These are phyloP conservation scores for Leucophenga maculata DNA, from an alignment of 2,888 invertebrate genomes.

Conservation along the genomic window DNA sequence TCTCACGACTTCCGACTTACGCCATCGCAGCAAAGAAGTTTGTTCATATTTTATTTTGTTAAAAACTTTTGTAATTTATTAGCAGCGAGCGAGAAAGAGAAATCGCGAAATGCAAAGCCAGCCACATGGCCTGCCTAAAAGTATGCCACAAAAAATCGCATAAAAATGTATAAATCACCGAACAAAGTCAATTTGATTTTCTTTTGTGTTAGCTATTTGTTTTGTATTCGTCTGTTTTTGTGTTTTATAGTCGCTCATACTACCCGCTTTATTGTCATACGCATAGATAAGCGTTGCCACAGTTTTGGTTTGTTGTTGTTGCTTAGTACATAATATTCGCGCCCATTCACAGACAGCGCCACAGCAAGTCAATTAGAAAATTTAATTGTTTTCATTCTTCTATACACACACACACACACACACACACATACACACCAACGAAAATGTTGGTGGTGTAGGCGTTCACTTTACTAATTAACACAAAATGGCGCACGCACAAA, in stretches of 20 bases:
- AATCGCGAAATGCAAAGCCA: constrained; percentile 15
- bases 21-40: not conserved
- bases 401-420: too few species aligned
- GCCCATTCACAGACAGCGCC: not conserved
- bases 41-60: not conserved
- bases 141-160: constrained; percentile 26
- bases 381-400: constrained; percentile 9
- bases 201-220: not conserved
- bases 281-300: constrained; percentile 24
- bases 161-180: constrained; percentile 41
- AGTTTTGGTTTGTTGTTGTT: too few species aligned
- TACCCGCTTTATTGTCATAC: not conserved
- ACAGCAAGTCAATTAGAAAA: constrained; percentile 52
- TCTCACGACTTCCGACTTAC: not conserved
- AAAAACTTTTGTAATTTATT: constrained; percentile 25
- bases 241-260: not conserved
- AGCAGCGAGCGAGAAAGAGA: not conserved
- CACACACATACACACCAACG: too few species aligned
- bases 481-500: not conserved
- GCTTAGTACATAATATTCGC: not conserved
- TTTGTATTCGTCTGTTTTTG: not conserved
- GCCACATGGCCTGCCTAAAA: constrained; percentile 18
- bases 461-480: not conserved
- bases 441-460: too few species aligned
- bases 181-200: constrained; percentile 40